Evolutionary conservation across 2,113 vertebrate genomes (phyloP).

Genomic region (Tonatia bakeri): DNA sequence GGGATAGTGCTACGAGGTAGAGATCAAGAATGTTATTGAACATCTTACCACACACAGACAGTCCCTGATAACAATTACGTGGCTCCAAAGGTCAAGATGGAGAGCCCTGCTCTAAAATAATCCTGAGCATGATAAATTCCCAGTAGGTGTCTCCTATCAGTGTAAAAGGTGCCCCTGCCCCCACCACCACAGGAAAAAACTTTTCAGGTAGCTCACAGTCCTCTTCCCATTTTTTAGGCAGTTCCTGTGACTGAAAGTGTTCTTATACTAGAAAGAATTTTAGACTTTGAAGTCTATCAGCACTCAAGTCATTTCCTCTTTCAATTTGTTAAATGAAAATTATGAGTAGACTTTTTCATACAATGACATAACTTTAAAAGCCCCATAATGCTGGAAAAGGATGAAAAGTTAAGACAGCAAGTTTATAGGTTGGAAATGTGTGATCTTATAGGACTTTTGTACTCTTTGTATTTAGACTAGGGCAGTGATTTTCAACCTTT

Average conservation of each 20-base stretch:
- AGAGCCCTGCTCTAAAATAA: neutral
- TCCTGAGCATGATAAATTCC: neutral
- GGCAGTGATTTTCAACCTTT: neutral
- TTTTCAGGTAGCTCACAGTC: neutral
- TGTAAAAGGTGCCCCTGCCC: neutral
- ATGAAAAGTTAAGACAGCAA: neutral
- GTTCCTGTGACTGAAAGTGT: neutral
- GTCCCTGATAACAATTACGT: neutral
- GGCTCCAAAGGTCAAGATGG: neutral
- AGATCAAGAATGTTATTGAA: neutral
- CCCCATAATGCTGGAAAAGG: neutral
- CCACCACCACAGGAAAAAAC: neutral
- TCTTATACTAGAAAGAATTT: neutral
- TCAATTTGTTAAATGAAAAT: neutral
- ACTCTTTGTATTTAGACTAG: neutral
- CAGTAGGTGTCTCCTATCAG: neutral
- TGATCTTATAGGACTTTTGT: neutral
- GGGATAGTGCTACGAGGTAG: neutral
- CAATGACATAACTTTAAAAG: neutral
- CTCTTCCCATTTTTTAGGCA: neutral
- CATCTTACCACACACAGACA: neutral
- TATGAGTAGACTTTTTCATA: neutral
- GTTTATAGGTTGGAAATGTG: neutral
- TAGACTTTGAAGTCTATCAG: neutral
- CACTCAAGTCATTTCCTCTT: neutral